Base-by-base conservation (phyloP, 2,888 invertebrate species). In the Leptothorax acervorum region DNA sequence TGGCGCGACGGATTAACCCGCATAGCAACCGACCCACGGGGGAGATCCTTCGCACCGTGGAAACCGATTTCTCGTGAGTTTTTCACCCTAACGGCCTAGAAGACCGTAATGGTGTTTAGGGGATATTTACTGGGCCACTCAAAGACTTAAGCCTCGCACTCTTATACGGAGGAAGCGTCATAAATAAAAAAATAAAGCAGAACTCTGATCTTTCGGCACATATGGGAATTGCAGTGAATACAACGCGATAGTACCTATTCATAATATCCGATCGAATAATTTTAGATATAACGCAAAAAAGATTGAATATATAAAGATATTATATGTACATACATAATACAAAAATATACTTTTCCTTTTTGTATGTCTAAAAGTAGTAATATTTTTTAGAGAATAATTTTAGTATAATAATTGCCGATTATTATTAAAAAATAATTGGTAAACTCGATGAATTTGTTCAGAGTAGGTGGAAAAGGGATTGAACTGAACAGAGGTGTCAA, bases 341-440 rank as follows among this genome's bases (percentile, higher is more conserved):
- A n/a, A 51, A n/a, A 53, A 1, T 5, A 53, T n/a, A 18, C 5
- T 45, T 28, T 57, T 57, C 18, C 42, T 73, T 73, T 73, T 45
- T 28, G 18, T n/a, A 18, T 60, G 35, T 35, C 6, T 45, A 8
- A n/a, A 45, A 31, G n/a, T 45, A 12, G 2, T 2, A 0, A 57
- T 60, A n/a, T 42, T 31, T 74, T 15, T 45, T 31, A 15, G 31
- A 2, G 45, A 45, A 62, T 60, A 45, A 15, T 23, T 51, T 48
- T 68, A 71, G 6, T 51, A 11, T 42, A 39, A 39, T 70, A 39
- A 73, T 12, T 57, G 35, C 5, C 35, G 18, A 51, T 51, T 18
- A 18, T 66, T 68, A 88, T 87, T 87, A 90, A 90, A 87, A 90
- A 91, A 86, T 90, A 83, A 86, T 86, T 84, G 86, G 89, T 89